A percentile compares a stretch with the other conserved stretches of the same genome.
Conservation (phyloP, 2,113 vertebrate species). For the Saguinus midas region DNA sequence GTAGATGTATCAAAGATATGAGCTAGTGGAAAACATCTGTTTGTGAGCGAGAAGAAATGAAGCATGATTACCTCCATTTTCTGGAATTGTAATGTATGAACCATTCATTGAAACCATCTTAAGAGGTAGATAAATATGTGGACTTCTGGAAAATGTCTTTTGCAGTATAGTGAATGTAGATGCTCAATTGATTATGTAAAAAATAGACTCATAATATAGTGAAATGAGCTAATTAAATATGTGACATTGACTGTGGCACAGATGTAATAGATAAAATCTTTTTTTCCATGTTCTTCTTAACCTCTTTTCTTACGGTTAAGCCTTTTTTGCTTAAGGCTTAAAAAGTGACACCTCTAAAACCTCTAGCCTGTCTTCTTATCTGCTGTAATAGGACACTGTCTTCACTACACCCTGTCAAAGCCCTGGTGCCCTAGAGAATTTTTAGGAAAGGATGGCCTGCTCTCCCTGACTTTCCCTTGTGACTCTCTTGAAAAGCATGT, state of each 20-base stretch:
- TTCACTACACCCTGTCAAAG: background rate
- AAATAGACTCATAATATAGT: background rate
- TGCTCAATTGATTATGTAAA: background rate
- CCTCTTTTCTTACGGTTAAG: background rate
- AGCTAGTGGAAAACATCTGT: background rate
- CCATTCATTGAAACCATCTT: background rate
- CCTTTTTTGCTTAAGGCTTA: background rate
- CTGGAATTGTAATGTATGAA: background rate
- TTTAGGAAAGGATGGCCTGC: no score
- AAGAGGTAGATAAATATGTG: background rate
- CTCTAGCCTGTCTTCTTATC: background rate
- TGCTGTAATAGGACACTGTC: rapidly evolving
- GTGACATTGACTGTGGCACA: background rate
- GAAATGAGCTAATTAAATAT: background rate
- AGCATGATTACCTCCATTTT: rapidly evolving
- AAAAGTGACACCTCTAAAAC: background rate
- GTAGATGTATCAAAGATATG: background rate
- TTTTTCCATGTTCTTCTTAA: background rate
- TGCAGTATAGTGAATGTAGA: no score
- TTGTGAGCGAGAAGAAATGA: background rate
- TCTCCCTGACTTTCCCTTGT: background rate
- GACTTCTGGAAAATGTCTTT: background rate
- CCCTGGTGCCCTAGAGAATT: background rate
- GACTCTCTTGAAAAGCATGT: rapidly evolving
- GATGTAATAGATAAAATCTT: background rate